A percentile compares a stretch with the other conserved stretches of the same genome.
These are phyloP conservation scores for Pecten maximus DNA, from an alignment of 2,888 invertebrate species.

Conservation along the genomic window DNA sequence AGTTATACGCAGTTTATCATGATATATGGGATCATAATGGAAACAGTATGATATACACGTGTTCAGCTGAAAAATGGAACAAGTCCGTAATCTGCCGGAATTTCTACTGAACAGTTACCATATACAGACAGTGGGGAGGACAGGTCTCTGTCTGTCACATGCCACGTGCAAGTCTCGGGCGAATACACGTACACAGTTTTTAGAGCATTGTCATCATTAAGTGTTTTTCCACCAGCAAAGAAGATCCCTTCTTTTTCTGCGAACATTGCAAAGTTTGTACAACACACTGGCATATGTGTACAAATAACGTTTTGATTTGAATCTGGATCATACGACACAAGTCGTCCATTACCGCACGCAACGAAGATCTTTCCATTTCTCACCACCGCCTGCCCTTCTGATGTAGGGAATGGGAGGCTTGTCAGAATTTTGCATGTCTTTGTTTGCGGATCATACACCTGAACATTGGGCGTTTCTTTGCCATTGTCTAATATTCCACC, in stretches of 20 bases:
- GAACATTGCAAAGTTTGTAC: conserved; percentile 17
- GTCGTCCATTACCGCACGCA: neutral
- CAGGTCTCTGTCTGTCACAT: neutral
- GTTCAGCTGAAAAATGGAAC: conserved; percentile 17
- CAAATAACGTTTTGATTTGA: neutral
- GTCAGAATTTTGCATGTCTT: neutral
- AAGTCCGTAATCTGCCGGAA: neutral
- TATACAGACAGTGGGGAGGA: neutral
- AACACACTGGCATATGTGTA: neutral
- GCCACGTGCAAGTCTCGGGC: neutral
- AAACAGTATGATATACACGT: neutral
- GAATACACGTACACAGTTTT: conserved; percentile 4
- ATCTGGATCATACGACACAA: neutral
- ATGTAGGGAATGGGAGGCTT: neutral
- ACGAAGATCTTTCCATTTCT: neutral
- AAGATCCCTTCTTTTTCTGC: neutral
- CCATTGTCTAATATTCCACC: neutral
- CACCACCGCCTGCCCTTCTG: neutral
- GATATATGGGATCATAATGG: no score
- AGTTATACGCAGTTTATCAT: no score
- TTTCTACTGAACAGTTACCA: neutral
- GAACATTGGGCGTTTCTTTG: neutral
- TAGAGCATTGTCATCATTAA: neutral
- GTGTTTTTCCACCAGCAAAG: neutral
- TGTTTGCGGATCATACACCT: neutral